These are phyloP conservation scores for Halesus radiatus DNA, from an alignment of 1,140 invertebrate species.

Conservation along the genomic window DNA sequence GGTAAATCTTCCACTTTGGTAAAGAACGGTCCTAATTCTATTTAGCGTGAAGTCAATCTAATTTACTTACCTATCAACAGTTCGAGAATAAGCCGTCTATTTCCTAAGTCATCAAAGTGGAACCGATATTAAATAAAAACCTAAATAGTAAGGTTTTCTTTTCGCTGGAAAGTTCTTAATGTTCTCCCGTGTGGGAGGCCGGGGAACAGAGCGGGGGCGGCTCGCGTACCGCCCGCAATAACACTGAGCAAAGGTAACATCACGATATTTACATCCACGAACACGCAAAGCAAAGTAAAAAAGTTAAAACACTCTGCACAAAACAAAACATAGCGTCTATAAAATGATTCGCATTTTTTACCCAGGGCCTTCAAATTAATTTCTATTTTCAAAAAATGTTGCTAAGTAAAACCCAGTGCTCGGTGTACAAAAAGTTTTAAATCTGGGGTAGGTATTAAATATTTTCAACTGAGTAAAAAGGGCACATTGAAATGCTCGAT, in stretches of 20 bases:
- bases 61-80: background rate
- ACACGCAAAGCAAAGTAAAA: background rate
- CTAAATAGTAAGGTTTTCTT: conserved; percentile 32
- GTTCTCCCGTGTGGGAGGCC: conserved; percentile 7
- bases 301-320: background rate
- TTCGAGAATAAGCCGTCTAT: background rate
- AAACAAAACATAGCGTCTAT: background rate
- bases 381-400: background rate
- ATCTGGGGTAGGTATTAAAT: background rate
- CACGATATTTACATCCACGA: background rate
- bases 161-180: conserved; percentile 17
- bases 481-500: background rate
- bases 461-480: background rate
- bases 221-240: conserved; percentile 4
- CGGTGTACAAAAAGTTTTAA: background rate
- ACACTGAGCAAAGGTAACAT: conserved; percentile 25
- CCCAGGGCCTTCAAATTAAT: background rate
- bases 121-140: conserved; percentile 22
- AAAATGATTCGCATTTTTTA: background rate
- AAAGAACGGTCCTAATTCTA: too few relatives aligned
- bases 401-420: background rate
- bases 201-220: background rate
- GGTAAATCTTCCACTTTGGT: too few relatives aligned
- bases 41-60: too few relatives aligned
- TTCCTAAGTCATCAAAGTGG: conserved; percentile 19